Evolutionary conservation across 2,888 invertebrate genomes (phyloP).

Genomic region (Lasiommata megera): DNA sequence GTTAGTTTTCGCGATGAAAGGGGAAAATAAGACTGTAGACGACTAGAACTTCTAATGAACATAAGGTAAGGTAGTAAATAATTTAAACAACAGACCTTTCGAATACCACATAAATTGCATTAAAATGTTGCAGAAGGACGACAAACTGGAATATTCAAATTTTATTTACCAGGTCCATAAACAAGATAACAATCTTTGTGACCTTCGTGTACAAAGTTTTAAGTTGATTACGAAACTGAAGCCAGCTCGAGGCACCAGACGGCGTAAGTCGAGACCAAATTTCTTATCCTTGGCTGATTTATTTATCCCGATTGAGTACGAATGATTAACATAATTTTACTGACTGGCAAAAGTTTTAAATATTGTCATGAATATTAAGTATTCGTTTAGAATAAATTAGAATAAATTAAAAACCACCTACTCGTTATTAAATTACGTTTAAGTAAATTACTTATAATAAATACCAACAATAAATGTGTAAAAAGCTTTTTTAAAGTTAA

Average conservation of each 20-base stretch:
- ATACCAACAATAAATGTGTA: too few species aligned
- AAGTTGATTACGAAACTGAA: slow-evolving; percentile 62
- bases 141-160: slow-evolving; percentile 24
- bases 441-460: too few species aligned
- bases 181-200: slow-evolving; percentile 45
- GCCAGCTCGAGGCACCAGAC: slow-evolving; percentile 53
- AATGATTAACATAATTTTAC: slow-evolving; percentile 8
- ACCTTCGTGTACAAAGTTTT: slow-evolving; percentile 46
- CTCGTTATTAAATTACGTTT: too few species aligned
- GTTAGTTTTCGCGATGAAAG: too few species aligned
- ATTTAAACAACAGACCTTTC: too few species aligned
- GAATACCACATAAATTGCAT: slow-evolving; percentile 2
- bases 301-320: background rate
- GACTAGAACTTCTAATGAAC: too few species aligned
- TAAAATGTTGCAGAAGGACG: background rate
- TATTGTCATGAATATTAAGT: background rate
- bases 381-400: background rate
- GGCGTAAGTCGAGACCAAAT: slow-evolving; percentile 31
- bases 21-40: too few species aligned
- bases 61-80: too few species aligned
- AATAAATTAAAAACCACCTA: too few species aligned
- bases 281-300: slow-evolving; percentile 11
- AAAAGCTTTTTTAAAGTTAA: too few species aligned
- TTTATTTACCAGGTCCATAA: slow-evolving; percentile 31
- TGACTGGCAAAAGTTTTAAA: background rate